Evolutionary conservation across 2,888 invertebrate genomes (phyloP).

Genomic region (Cataglyphis livida): DNA sequence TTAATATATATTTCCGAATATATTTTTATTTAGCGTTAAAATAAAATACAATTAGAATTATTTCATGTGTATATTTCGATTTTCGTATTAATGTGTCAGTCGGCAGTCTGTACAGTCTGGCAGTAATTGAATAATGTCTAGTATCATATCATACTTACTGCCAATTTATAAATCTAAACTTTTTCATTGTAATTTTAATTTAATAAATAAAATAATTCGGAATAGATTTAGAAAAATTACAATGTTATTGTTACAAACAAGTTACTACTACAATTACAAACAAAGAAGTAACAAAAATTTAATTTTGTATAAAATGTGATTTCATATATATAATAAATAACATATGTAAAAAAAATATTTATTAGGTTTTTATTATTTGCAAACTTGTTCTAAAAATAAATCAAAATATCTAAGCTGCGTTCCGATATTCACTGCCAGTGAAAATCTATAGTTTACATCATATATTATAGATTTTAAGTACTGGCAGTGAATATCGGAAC

Average conservation of each 20-base stretch:
- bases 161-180: slow-evolving; percentile 73
- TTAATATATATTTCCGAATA: slow-evolving; percentile 61
- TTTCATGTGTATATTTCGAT: slow-evolving; percentile 70
- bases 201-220: background rate
- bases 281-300: slow-evolving; percentile 16
- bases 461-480: too few species aligned
- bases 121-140: slow-evolving; percentile 73
- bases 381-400: background rate
- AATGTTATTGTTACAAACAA: background rate
- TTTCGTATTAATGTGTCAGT: slow-evolving; percentile 77
- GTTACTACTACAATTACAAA: background rate
- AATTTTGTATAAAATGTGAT: slow-evolving; percentile 1
- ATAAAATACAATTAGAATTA: slow-evolving; percentile 71
- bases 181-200: background rate
- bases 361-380: background rate
- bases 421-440: too few species aligned
- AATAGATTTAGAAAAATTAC: slow-evolving; percentile 1
- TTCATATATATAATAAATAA: slow-evolving; percentile 29
- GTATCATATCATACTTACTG: slow-evolving; percentile 71
- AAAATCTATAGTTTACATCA: too few species aligned
- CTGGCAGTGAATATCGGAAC: too few species aligned
- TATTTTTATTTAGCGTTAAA: slow-evolving; percentile 65
- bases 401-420: background rate
- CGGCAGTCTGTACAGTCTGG: slow-evolving; percentile 76
- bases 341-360: background rate